Evolutionary conservation across 2,113 vertebrate genomes (phyloP).

Genomic region (Macquaria australasica): DNA sequence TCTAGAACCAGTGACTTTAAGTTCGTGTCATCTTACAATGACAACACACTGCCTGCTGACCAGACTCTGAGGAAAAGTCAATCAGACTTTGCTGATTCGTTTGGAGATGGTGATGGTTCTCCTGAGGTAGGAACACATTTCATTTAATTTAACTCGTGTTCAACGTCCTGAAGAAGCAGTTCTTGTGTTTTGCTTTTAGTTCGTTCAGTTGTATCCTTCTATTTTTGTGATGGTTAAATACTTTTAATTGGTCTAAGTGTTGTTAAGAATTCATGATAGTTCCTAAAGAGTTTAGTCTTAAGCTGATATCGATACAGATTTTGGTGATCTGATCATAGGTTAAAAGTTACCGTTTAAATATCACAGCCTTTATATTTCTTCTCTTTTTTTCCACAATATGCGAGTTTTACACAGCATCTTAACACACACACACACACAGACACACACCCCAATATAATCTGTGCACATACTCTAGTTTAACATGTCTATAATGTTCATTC

Average conservation of each 20-base stretch:
- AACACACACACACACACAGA: too few species aligned
- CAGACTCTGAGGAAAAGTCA: slow-evolving; percentile 22
- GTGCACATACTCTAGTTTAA: neutral
- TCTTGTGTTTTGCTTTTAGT: too few species aligned
- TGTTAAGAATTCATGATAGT: neutral
- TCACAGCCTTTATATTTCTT: neutral
- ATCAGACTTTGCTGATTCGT: neutral
- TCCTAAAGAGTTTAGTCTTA: too few species aligned
- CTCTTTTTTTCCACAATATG: too few species aligned
- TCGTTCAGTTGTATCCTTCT: rapidly evolving
- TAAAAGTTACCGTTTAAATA: neutral
- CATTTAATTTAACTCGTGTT: too few species aligned
- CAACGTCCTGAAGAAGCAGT: neutral
- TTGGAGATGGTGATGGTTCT: neutral
- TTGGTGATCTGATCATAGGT: too few species aligned
- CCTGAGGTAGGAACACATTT: slow-evolving; percentile 38
- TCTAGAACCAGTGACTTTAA: slow-evolving; percentile 71
- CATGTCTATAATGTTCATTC: neutral
- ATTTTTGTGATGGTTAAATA: neutral
- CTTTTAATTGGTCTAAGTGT: neutral
- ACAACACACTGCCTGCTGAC: slow-evolving; percentile 27
- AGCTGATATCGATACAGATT: too few species aligned
- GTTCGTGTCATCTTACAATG: slow-evolving; percentile 15
- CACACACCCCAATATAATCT: too few species aligned
- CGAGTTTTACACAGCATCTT: too few species aligned